Percentiles rank a stretch among this genome's conserved stretches.
Conservation (phyloP, 2,113 vertebrate genomes). For the Perognathus longimembris region DNA sequence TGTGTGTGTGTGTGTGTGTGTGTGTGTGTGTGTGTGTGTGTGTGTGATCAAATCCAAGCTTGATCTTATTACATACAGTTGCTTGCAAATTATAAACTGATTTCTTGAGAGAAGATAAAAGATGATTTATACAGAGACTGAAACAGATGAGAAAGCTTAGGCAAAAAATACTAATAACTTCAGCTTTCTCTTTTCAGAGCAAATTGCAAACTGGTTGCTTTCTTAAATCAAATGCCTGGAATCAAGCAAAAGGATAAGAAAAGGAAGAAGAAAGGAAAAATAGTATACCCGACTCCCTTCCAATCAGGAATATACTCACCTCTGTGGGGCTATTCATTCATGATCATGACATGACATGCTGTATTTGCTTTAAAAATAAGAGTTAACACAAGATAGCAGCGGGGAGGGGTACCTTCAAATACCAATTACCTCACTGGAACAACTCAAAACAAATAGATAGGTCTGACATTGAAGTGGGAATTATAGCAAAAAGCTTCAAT, state of each 20-base stretch:
- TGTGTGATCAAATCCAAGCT: not conserved
- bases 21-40: too few species aligned
- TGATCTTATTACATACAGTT: slow-evolving; percentile 36
- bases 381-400: slow-evolving; percentile 58
- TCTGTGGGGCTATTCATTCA: slow-evolving; percentile 76
- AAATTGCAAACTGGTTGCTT: slow-evolving; percentile 64
- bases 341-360: slow-evolving; percentile 74
- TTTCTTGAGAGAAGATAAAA: slow-evolving; percentile 70
- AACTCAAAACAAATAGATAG: slow-evolving; percentile 75
- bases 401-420: slow-evolving; percentile 72
- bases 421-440: slow-evolving; percentile 77
- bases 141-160: slow-evolving; percentile 66
- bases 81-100: slow-evolving; percentile 54
- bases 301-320: slow-evolving; percentile 54
- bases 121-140: slow-evolving; percentile 65
- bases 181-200: not conserved
- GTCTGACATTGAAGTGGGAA: slow-evolving; percentile 79
- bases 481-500: slow-evolving; percentile 74
- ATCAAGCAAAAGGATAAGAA: slow-evolving; percentile 59
- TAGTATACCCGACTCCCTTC: slow-evolving; percentile 49
- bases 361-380: slow-evolving; percentile 84
- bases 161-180: slow-evolving; percentile 53
- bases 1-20: too few species aligned
- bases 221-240: slow-evolving; percentile 56
- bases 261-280: slow-evolving; percentile 59